These are phyloP conservation scores for Myocastor coypus DNA, from an alignment of 2,113 vertebrate genomes.

Conservation along the genomic window DNA sequence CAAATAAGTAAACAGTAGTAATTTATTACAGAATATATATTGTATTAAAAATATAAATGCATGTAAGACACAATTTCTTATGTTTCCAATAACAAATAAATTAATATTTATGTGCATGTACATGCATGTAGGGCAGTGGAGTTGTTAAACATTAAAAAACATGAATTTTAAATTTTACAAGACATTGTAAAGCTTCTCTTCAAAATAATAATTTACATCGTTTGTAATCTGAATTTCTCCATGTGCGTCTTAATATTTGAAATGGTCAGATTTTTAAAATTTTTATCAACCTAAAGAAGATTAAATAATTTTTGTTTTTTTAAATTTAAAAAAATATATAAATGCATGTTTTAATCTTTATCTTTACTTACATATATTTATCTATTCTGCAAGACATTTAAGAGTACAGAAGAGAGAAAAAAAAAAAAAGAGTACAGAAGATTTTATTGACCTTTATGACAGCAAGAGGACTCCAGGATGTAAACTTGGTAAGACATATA, in stretches of 20 bases:
- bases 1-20: not conserved
- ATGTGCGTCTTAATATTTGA: not conserved
- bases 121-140: not conserved
- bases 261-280: not conserved
- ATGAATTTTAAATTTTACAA: slow-evolving; percentile 14
- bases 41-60: not conserved
- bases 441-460: fast-evolving
- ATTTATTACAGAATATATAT: not conserved
- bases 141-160: slow-evolving; percentile 27
- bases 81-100: slow-evolving; percentile 32
- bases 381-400: not conserved
- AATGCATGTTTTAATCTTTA: not conserved
- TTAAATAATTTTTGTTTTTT: slow-evolving; percentile 24
- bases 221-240: slow-evolving; percentile 18
- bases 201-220: not conserved
- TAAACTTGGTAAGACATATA: not conserved
- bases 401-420: not conserved
- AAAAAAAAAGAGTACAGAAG: not conserved
- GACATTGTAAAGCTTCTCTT: slow-evolving; percentile 4
- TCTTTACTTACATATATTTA: not conserved
- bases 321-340: too few species aligned
- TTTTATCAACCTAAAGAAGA: not conserved
- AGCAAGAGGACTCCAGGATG: not conserved
- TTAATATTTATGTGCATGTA: not conserved
- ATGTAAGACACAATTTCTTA: not conserved